Evolutionary conservation across 2,113 vertebrate species (phyloP).

Genomic region (Rostratula benghalensis): DNA sequence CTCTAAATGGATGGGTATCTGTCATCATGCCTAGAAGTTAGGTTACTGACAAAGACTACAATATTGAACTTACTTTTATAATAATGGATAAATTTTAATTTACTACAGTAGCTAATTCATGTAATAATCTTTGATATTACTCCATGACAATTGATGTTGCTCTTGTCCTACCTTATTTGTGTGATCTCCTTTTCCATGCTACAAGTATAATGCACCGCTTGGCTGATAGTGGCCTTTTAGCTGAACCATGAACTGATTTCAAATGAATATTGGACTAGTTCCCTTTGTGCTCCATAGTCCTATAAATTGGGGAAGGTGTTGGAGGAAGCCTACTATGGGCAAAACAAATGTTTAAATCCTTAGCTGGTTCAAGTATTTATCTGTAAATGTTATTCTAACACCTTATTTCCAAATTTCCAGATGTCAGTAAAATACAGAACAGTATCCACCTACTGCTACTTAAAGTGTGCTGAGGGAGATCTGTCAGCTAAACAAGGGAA

Average conservation of each 20-base stretch:
- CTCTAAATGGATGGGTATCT: background rate
- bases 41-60: background rate
- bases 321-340: background rate
- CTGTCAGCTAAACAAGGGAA: background rate
- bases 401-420: background rate
- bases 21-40: background rate
- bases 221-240: slow-evolving; percentile 20
- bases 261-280: background rate
- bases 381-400: slow-evolving; percentile 3
- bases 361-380: background rate
- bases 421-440: background rate
- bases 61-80: background rate
- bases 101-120: background rate
- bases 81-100: background rate
- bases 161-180: background rate
- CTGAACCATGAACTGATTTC: slow-evolving; percentile 9
- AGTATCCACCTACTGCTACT: background rate
- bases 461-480: background rate
- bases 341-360: background rate
- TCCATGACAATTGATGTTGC: background rate
- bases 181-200: background rate
- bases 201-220: background rate
- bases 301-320: background rate
- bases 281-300: background rate
- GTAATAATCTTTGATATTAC: background rate